Evolutionary conservation across 2,797 vertebrate species (phyloP).

Genomic region (Lerista edwardsae): DNA sequence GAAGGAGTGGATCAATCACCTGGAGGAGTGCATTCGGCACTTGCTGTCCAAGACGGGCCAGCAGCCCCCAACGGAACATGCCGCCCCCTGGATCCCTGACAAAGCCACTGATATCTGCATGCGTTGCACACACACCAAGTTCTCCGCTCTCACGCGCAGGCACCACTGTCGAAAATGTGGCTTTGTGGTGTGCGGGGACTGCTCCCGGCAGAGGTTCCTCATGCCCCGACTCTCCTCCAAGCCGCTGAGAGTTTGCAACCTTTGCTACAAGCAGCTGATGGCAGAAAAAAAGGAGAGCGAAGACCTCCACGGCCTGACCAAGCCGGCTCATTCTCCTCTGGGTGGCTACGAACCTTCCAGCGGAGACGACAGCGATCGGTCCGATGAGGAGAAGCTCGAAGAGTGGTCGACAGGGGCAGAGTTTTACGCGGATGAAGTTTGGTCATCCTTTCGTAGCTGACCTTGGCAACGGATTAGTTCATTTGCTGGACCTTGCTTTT

Average conservation of each 20-base stretch:
- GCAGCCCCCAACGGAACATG: slow-evolving; percentile 72
- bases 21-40: slow-evolving; percentile 78
- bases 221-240: slow-evolving; percentile 83
- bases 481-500: slow-evolving; percentile 10
- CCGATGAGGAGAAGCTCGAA: slow-evolving; percentile 72
- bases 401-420: slow-evolving; percentile 72
- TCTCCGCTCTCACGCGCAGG: slow-evolving; percentile 79
- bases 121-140: slow-evolving; percentile 86
- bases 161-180: slow-evolving; percentile 94
- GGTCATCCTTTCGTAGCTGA: slow-evolving; percentile 83
- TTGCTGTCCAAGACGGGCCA: slow-evolving; percentile 70
- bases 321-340: slow-evolving; percentile 10
- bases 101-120: slow-evolving; percentile 87
- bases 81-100: slow-evolving; percentile 89
- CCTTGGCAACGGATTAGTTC: background rate
- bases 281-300: slow-evolving; percentile 54
- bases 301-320: slow-evolving; percentile 2
- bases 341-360: slow-evolving; percentile 72
- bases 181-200: slow-evolving; percentile 87
- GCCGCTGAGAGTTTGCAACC: slow-evolving; percentile 81
- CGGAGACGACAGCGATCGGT: slow-evolving; percentile 74
- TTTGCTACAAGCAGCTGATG: slow-evolving; percentile 78
- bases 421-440: slow-evolving; percentile 74
- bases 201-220: slow-evolving; percentile 84
- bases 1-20: slow-evolving; percentile 88